Evolutionary conservation across 2,797 vertebrate species (phyloP).

Genomic region (Falco novaeseelandiae): DNA sequence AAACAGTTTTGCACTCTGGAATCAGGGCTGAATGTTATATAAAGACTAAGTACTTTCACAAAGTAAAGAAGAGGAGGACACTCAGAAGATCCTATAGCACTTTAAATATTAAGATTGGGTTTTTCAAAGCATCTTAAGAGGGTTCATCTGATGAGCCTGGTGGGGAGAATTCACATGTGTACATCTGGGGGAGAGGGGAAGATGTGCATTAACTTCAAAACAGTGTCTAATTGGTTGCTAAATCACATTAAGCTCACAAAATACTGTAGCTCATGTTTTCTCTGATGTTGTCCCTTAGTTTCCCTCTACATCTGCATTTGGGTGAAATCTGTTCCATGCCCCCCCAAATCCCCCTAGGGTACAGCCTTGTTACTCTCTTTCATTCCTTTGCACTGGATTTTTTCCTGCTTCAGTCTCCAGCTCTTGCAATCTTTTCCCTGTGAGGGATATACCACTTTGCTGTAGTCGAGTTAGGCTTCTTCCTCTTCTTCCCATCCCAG

Average conservation of each 20-base stretch:
- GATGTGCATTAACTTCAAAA: background rate
- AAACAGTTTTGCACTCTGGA: background rate
- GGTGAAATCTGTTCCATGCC: background rate
- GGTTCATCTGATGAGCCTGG: background rate
- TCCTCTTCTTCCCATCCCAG: background rate
- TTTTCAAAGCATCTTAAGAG: background rate
- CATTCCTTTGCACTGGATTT: background rate
- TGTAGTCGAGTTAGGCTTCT: background rate
- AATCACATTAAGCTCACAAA: background rate
- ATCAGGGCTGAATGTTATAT: conserved; percentile 13
- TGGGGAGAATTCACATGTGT: background rate
- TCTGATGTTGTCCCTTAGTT: background rate
- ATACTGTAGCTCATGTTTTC: background rate
- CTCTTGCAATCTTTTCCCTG: background rate
- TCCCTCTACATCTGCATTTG: background rate
- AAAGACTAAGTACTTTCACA: conserved; percentile 4
- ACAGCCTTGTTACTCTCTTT: background rate
- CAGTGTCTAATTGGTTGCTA: background rate
- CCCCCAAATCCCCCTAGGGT: background rate
- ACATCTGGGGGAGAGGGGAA: background rate
- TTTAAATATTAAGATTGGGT: background rate
- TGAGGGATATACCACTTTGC: background rate
- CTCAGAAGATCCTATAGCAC: background rate
- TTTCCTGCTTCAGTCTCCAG: background rate
- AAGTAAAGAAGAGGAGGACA: background rate